These are phyloP conservation scores for Drosophila borborema DNA, from an alignment of 2,888 invertebrate species.

Conservation along the genomic window DNA sequence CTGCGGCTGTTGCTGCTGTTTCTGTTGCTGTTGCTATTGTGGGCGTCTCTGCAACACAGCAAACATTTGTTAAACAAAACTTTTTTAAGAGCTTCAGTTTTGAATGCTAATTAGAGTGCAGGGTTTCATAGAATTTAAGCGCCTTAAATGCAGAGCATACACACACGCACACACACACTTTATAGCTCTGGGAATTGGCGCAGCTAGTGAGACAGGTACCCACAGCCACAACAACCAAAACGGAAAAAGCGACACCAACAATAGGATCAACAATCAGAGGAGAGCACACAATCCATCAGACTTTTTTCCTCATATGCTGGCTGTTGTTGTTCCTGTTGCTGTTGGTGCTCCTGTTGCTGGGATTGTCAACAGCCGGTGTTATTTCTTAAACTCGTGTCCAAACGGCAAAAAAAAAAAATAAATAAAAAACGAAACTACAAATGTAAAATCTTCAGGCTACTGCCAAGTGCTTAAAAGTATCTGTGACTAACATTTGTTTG, in stretches of 20 bases:
- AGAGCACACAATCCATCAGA: conserved; percentile 48
- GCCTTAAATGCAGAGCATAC: conserved; percentile 59
- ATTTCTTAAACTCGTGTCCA: conserved; percentile 31
- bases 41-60: conserved; percentile 50
- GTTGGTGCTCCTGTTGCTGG: conserved; percentile 44
- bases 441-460: too few species aligned
- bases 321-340: conserved; percentile 38
- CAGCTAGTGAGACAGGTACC: conserved; percentile 75
- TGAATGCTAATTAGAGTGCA: conserved; percentile 71
- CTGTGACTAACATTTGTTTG: too few species aligned
- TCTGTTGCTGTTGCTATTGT: conserved; percentile 27
- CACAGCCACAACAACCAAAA: conserved; percentile 42
- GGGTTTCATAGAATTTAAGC: conserved; percentile 57
- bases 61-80: conserved; percentile 60
- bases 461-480: too few species aligned
- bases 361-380: conserved; percentile 60
- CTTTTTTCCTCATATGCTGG: conserved; percentile 64
- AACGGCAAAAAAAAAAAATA: not conserved
- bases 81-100: conserved; percentile 39
- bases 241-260: conserved; percentile 20
- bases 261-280: conserved; percentile 59
- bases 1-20: conserved; percentile 12
- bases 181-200: conserved; percentile 59
- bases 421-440: too few species aligned
- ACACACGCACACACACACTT: conserved; percentile 12